Percentiles rank a stretch among this genome's conserved stretches.
phyloP scores from a whole-genome alignment of 2,113 vertebrate genomes.

The Nesoenas mayeri region DNA sequence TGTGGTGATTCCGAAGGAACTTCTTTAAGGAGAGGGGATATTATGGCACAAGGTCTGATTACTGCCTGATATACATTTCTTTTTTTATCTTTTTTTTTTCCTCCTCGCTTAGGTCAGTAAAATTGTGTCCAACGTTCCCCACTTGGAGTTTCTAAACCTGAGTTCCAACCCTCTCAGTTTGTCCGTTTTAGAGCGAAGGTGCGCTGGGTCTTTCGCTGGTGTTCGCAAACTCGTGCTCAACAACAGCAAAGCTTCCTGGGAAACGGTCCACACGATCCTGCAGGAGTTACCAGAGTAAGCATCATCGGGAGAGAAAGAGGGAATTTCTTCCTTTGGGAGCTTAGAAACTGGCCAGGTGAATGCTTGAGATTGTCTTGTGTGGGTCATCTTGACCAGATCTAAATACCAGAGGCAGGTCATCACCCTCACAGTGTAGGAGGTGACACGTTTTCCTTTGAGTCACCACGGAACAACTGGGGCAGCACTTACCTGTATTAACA shows the following conservation, averaged over 20 bases:
- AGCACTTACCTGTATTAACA: not conserved
- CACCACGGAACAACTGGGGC: not conserved
- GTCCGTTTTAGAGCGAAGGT: slow-evolving; percentile 83
- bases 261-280: slow-evolving; percentile 91
- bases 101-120: slow-evolving; percentile 85
- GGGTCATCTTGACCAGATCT: not conserved
- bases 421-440: not conserved
- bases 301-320: not conserved
- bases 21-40: not conserved
- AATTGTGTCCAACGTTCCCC: slow-evolving; percentile 94
- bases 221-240: slow-evolving; percentile 94
- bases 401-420: not conserved
- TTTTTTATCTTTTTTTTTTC: slow-evolving; percentile 41
- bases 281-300: slow-evolving; percentile 91
- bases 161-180: slow-evolving; percentile 95
- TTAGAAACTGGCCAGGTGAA: not conserved
- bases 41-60: slow-evolving; percentile 35
- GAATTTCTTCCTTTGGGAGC: not conserved
- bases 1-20: not conserved
- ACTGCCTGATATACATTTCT: slow-evolving; percentile 52
- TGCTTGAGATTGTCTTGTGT: not conserved
- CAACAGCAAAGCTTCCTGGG: slow-evolving; percentile 95
- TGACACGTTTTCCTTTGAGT: not conserved
- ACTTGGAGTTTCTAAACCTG: slow-evolving; percentile 96
- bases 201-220: slow-evolving; percentile 86